Base-by-base conservation (phyloP, 2,888 invertebrate genomes). In the Yponomeuta plumbellus region DNA sequence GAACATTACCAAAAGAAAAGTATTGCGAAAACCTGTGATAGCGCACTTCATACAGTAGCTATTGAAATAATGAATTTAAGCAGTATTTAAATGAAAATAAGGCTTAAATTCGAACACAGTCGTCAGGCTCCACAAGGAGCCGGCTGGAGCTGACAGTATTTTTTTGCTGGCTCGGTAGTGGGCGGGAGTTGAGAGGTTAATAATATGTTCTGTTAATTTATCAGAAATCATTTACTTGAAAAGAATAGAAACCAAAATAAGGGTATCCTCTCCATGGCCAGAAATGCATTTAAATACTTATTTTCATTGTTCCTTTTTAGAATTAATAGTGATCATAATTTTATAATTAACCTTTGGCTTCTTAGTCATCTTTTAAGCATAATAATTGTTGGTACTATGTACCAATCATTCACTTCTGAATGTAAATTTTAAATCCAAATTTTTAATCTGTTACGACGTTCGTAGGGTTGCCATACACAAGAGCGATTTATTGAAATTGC, bases 251-350 rank as follows among this genome's bases (percentile, higher is more conserved):
- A 52, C 44, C 10, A 52, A 52, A 52, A 39, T 58, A 8, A 58
- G 22, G 58, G 20, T 58, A 22, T 23, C 1, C 20, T 23, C 13
- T 11, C 11, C 68, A 76, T 76, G 79, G 77, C 77, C 78, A 76
- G 77, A 74, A 68, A 74, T 80, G 83, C 84, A 85, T 84, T 84
- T 83, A 81, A 78, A 77, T 79, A 40, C n/a, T 52, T 52, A 61
- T 34, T 21, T 17, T 40, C 71, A 80, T 79, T 79, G 83, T 84
- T 85, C 84, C 85, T 84, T 76, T n/a, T 73, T 76, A 65, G 26
- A 23, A 22, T n/a, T n/a, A n/a, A n/a, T 65, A 64, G 22, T 56
- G 21, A 11, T 64, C 6, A 52, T 52, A 52, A 52, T 52, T 52
- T 52, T 61, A 61, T 61, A 39, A 26, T 34, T 61, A 10, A 61